Conservation (phyloP, 2,797 vertebrate species). For the Remorina albescens region DNA sequence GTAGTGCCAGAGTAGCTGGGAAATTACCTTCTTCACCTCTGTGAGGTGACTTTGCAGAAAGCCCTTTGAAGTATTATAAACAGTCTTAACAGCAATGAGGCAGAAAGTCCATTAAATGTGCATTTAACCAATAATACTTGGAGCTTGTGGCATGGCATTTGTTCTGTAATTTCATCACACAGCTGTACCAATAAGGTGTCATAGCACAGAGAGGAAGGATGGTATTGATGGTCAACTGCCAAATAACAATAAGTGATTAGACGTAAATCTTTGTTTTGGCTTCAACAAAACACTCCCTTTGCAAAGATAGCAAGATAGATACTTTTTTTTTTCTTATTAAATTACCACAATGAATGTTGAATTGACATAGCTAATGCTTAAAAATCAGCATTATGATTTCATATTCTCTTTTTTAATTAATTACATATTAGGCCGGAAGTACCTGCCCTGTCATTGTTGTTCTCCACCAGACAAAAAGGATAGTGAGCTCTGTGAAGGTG, state of each 20-base stretch:
- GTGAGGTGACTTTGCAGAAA: background rate
- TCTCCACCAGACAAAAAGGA: slow-evolving; percentile 6
- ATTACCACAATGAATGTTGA: slow-evolving; percentile 46
- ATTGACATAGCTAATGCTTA: slow-evolving; percentile 42
- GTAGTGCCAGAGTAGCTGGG: background rate
- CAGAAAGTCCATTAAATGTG: background rate
- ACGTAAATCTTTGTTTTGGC: background rate
- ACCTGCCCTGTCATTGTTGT: slow-evolving; percentile 16
- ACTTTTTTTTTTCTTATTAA: slow-evolving; percentile 12
- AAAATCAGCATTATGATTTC: slow-evolving; percentile 45
- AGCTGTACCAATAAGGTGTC: background rate
- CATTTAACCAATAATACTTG: background rate
- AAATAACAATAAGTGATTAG: background rate
- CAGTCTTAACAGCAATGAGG: background rate
- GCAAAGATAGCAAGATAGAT: background rate
- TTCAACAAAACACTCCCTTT: no score
- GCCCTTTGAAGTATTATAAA: slow-evolving; percentile 2
- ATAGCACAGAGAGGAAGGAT: background rate
- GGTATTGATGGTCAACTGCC: background rate
- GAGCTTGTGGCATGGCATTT: background rate
- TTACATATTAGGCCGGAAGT: slow-evolving; percentile 45
- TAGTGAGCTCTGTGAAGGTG: background rate
- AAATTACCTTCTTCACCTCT: slow-evolving; percentile 26
- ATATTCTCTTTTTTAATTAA: slow-evolving; percentile 23
- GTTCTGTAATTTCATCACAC: slow-evolving; percentile 1